Conservation (phyloP, 2,888 invertebrate genomes). For the Melanargia galathea region DNA sequence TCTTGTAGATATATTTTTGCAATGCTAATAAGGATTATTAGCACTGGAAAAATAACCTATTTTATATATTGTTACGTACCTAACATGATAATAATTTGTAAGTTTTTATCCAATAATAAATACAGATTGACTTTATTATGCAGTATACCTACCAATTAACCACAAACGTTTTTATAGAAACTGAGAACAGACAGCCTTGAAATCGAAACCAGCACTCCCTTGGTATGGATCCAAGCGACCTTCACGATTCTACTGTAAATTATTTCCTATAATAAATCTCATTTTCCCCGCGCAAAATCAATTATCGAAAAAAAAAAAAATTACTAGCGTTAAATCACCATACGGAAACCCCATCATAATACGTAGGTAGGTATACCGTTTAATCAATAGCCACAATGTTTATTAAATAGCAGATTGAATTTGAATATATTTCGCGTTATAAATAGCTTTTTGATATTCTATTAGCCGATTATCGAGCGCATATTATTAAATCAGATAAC, state of each 20-base stretch:
- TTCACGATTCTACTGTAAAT: not conserved
- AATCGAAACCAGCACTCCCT: slow-evolving; percentile 4
- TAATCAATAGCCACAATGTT: slow-evolving; percentile 58
- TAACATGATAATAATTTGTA: no score
- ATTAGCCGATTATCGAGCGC: slow-evolving; percentile 61
- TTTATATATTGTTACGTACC: no score
- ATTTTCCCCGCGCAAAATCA: not conserved
- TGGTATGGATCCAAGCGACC: slow-evolving; percentile 10
- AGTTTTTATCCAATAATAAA: no score
- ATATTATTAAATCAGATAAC: slow-evolving; percentile 44
- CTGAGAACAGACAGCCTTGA: slow-evolving; percentile 9
- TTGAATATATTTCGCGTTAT: slow-evolving; percentile 56
- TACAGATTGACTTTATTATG: no score
- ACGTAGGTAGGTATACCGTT: slow-evolving; percentile 38
- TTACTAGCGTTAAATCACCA: not conserved
- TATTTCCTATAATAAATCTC: not conserved
- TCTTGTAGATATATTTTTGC: no score
- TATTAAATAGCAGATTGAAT: slow-evolving; percentile 62
- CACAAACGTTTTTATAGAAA: slow-evolving; percentile 1
- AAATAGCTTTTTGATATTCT: slow-evolving; percentile 69
- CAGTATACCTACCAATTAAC: no score
- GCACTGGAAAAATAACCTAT: no score
- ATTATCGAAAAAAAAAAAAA: not conserved
- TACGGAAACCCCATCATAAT: not conserved
- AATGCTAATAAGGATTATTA: no score